Percentiles rank a stretch among this genome's conserved stretches.
These are phyloP conservation scores for Toxostoma redivivum DNA, from an alignment of 2,113 vertebrate species.

Conservation along the genomic window DNA sequence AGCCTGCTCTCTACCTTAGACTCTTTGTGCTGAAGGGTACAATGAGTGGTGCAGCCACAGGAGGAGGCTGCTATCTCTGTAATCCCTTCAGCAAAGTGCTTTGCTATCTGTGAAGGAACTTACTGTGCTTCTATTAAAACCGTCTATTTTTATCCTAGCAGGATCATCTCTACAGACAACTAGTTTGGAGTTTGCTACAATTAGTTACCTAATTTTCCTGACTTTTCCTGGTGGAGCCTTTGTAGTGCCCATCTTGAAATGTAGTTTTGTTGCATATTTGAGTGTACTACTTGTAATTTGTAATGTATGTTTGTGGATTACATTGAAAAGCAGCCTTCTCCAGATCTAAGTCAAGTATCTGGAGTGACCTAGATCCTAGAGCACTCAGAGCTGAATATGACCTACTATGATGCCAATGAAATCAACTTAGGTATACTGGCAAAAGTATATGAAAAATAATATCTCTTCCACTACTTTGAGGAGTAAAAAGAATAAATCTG, in stretches of 20 bases:
- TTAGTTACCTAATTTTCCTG: background rate
- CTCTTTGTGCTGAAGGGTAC: background rate
- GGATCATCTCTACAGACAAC: background rate
- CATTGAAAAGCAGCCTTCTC: background rate
- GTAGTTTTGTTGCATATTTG: background rate
- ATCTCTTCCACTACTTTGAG: background rate
- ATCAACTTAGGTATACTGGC: background rate
- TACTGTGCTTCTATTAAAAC: background rate
- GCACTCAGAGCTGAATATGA: background rate
- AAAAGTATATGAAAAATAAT: background rate
- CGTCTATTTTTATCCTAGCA: background rate
- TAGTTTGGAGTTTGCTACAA: background rate
- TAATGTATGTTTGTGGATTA: background rate
- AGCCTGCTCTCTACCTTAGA: background rate
- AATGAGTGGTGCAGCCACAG: background rate
- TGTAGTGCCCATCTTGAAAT: background rate
- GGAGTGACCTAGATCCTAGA: background rate
- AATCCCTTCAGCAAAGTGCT: background rate
- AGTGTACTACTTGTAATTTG: background rate
- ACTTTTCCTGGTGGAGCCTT: background rate
- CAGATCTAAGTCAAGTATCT: background rate
- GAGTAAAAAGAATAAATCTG: background rate
- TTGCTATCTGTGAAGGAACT: background rate
- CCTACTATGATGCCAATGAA: background rate
- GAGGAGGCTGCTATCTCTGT: background rate